A percentile compares a stretch with the other conserved stretches of the same genome.
Evolutionary conservation across 2,888 invertebrate genomes (phyloP).

Genomic region (Leptinotarsa rubiginosa): DNA sequence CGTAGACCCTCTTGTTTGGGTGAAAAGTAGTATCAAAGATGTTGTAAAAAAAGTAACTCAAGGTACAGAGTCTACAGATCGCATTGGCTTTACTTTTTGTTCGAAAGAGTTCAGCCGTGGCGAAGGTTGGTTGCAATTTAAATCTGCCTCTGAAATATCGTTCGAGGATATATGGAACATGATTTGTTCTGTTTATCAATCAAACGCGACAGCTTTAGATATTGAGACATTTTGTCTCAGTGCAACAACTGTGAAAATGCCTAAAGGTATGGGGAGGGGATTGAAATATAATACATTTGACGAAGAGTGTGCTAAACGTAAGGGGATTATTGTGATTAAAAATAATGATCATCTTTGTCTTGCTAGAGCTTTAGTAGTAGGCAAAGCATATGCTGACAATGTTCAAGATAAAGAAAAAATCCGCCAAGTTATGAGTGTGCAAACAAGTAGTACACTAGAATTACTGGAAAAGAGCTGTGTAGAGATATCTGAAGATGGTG

Average conservation of each 20-base stretch:
- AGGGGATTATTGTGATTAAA: conserved; percentile 16
- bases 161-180: background rate
- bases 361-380: conserved; percentile 26
- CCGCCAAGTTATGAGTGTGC: background rate
- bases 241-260: background rate
- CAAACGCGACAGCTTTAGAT: background rate
- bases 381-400: conserved; percentile 28
- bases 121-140: too few relatives aligned
- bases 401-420: conserved; percentile 16
- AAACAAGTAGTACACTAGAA: background rate
- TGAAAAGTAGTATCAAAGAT: background rate
- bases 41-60: conserved; percentile 17
- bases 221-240: conserved; percentile 7
- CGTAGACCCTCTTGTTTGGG: too few relatives aligned
- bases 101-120: conserved; percentile 6
- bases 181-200: background rate
- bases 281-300: conserved; percentile 28
- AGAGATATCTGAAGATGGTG: conserved; percentile 31
- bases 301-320: conserved; percentile 32
- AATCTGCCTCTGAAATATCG: background rate
- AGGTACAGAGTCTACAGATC: conserved; percentile 11
- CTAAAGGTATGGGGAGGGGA: background rate
- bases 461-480: conserved; percentile 2
- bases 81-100: conserved; percentile 25
- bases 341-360: conserved; percentile 6